These are phyloP conservation scores for Phyllotis vaccarum DNA, from an alignment of 2,797 vertebrate species.

Conservation along the genomic window DNA sequence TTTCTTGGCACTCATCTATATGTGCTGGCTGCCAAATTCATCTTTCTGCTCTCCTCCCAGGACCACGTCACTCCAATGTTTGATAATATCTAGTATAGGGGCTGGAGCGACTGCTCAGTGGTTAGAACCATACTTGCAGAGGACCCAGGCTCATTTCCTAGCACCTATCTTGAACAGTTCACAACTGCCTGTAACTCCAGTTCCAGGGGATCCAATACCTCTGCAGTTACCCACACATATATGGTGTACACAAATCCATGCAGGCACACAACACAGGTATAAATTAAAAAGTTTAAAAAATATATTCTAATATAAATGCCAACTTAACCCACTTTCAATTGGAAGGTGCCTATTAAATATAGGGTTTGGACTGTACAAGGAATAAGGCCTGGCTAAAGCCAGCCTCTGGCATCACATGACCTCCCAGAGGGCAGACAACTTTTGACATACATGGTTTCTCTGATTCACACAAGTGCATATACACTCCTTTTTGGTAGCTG, in stretches of 20 bases:
- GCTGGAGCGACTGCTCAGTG: background rate
- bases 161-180: no score
- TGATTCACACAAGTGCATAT: background rate
- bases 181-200: background rate
- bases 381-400: background rate
- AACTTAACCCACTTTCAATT: background rate
- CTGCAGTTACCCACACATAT: background rate
- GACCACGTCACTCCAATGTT: background rate
- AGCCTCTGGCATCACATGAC: background rate
- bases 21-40: background rate
- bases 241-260: background rate
- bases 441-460: background rate
- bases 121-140: background rate
- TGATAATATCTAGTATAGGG: background rate
- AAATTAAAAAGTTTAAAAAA: background rate
- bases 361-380: no score
- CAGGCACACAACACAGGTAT: background rate
- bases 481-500: background rate
- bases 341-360: background rate
- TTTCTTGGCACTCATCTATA: background rate
- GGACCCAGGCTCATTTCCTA: no score
- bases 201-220: background rate
- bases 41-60: background rate
- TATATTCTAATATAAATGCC: background rate
- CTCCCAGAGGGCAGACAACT: background rate